These are phyloP conservation scores for Aporophyla lueneburgensis DNA, from an alignment of 2,888 invertebrate genomes.

Conservation along the genomic window DNA sequence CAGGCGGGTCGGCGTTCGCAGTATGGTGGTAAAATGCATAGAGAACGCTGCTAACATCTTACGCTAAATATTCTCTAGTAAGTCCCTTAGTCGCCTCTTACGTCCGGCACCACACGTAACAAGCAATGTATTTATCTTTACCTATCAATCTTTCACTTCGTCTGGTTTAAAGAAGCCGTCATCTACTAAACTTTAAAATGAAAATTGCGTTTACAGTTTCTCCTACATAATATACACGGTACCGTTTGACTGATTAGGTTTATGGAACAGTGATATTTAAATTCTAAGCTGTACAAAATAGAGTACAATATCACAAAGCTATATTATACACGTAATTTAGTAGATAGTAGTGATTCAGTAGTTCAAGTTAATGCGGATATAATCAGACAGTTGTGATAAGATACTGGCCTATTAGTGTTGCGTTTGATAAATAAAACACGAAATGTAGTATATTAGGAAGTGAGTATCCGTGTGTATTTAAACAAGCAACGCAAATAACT, in stretches of 20 bases:
- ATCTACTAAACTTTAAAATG: background rate
- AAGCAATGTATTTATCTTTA: background rate
- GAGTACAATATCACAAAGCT: conserved; percentile 22
- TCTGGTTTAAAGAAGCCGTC: background rate
- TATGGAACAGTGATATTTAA: background rate
- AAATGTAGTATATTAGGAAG: conserved; percentile 3
- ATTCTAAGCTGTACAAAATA: background rate
- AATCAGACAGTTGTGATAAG: conserved; percentile 55
- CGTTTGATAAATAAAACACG: conserved; percentile 14
- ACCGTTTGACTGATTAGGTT: background rate
- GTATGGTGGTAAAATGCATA: too few species aligned
- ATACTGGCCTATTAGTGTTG: conserved; percentile 27
- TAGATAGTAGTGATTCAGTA: conserved; percentile 45
- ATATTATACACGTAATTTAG: conserved; percentile 3
- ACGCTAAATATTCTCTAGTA: too few species aligned
- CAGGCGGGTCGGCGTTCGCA: too few species aligned
- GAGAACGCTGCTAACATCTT: too few species aligned
- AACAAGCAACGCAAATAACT: background rate
- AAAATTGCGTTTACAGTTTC: background rate
- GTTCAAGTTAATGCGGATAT: conserved; percentile 41
- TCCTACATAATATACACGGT: background rate
- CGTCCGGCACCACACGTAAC: too few species aligned
- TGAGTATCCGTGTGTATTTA: background rate
- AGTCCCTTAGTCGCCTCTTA: too few species aligned
- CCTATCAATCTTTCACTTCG: too few species aligned